Conservation (phyloP, 2,888 invertebrate genomes). For the Thymelicus lineola region DNA sequence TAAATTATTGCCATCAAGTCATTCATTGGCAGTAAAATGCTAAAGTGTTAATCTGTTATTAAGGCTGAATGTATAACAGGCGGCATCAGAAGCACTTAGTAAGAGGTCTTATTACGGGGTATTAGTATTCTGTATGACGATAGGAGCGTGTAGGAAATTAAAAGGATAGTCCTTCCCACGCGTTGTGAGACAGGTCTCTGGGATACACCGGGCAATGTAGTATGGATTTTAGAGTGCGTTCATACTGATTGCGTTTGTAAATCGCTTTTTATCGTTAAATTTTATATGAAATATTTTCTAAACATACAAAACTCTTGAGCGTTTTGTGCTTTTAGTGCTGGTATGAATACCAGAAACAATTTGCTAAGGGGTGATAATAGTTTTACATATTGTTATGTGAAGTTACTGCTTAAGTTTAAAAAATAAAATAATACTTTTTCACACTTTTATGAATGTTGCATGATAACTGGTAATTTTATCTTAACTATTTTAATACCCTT, state of each 20-base stretch:
- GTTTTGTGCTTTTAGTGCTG: too few species aligned
- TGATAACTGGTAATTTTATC: too few species aligned
- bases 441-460: too few species aligned
- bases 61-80: constrained; percentile 26
- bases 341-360: too few species aligned
- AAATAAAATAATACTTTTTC: too few species aligned
- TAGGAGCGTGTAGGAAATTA: constrained; percentile 77
- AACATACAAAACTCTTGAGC: too few species aligned
- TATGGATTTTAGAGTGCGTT: constrained; percentile 2
- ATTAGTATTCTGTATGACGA: constrained; percentile 46
- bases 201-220: constrained; percentile 54
- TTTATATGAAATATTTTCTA: neutral
- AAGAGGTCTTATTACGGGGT: constrained; percentile 58
- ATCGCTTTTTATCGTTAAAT: neutral
- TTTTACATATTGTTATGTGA: too few species aligned
- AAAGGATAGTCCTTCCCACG: constrained; percentile 79
- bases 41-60: constrained; percentile 37
- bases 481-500: too few species aligned
- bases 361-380: too few species aligned
- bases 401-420: too few species aligned
- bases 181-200: constrained; percentile 59
- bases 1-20: constrained; percentile 35
- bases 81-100: constrained; percentile 58
- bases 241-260: neutral
- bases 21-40: constrained; percentile 36